Evolutionary conservation across 2,113 vertebrate genomes (phyloP).

Genomic region (Mormyrus lacerda): DNA sequence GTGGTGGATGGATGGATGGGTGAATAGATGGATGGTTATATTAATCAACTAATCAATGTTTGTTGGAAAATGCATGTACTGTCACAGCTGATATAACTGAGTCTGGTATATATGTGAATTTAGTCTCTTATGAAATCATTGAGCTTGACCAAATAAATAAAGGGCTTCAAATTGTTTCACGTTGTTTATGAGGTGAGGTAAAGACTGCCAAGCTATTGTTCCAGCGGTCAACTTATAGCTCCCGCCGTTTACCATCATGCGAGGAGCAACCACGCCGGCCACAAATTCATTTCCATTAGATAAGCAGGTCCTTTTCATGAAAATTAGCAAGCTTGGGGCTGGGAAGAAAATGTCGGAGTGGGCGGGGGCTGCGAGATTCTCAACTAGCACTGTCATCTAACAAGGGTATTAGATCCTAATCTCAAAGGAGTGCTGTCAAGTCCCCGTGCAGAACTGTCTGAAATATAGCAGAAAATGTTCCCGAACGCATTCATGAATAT

Average conservation of each 20-base stretch:
- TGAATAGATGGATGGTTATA: not conserved
- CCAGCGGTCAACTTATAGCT: constrained; percentile 51
- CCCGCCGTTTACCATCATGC: constrained; percentile 25
- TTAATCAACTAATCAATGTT: not conserved
- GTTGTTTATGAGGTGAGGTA: constrained; percentile 42
- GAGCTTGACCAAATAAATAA: not conserved
- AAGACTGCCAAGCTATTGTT: constrained; percentile 39
- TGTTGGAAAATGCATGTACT: not conserved
- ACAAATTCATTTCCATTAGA: not conserved
- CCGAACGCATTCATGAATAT: constrained; percentile 63
- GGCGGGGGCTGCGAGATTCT: constrained; percentile 12
- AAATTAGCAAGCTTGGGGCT: constrained; percentile 2
- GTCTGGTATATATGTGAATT: not conserved
- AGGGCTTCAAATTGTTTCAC: constrained; percentile 28
- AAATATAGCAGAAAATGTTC: constrained; percentile 57
- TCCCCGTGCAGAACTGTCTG: constrained; percentile 50
- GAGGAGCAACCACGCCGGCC: not conserved
- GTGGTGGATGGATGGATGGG: not conserved
- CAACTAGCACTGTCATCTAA: constrained; percentile 43
- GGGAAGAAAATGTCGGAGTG: not conserved
- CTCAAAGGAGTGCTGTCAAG: constrained; percentile 58
- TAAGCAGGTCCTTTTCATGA: constrained; percentile 1
- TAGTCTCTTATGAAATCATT: not conserved
- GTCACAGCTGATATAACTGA: not conserved
- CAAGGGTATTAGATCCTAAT: constrained; percentile 51